phyloP scores from a whole-genome alignment of 2,888 invertebrate genomes.

The Macrophya alboannulata region DNA sequence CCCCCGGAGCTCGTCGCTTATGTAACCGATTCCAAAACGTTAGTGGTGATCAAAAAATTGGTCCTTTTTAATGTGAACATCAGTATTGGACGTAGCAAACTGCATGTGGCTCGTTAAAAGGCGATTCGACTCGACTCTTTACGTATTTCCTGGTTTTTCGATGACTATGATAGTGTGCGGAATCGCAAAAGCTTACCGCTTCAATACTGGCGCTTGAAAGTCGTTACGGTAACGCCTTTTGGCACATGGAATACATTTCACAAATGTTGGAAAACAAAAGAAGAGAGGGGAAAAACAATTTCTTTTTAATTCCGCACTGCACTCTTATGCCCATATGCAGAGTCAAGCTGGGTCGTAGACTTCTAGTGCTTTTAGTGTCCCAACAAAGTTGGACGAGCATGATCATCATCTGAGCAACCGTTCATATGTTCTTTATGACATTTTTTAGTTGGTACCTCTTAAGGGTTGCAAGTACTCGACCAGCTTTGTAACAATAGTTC shows the following conservation, averaged over 20 bases:
- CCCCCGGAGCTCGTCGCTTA: neutral
- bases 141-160: neutral
- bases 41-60: constrained; percentile 1
- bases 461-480: too few relatives aligned
- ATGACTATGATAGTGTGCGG: neutral
- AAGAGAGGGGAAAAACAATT: neutral
- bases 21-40: neutral
- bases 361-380: neutral
- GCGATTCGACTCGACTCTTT: neutral
- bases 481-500: too few relatives aligned
- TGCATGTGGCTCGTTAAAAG: neutral
- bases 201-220: neutral
- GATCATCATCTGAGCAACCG: neutral
- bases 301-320: neutral
- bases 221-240: neutral
- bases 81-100: neutral
- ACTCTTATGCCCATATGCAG: neutral
- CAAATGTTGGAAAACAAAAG: neutral
- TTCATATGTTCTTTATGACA: neutral
- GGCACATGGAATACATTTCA: neutral
- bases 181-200: neutral
- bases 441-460: neutral
- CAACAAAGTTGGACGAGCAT: neutral
- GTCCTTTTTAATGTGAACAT: neutral
- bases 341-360: neutral